Percentiles rank a stretch among this genome's conserved stretches.
Evolutionary conservation across 2,888 invertebrate species (phyloP).

Genomic region (Schizaphis graminum): DNA sequence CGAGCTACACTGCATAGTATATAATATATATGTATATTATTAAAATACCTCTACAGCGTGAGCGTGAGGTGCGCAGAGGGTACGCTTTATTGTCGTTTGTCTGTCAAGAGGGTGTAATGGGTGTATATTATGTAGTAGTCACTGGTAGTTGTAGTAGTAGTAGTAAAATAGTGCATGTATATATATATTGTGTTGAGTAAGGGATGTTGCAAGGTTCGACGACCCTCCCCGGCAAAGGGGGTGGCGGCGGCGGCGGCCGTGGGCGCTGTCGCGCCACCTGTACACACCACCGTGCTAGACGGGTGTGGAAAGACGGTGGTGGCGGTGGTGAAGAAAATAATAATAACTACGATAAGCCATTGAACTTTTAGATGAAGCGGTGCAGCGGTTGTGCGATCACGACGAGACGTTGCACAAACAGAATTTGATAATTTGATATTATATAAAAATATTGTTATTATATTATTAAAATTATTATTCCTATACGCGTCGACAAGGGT

Average conservation of each 20-base stretch:
- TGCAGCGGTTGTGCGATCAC: not conserved
- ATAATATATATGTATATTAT: not conserved
- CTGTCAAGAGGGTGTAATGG: not conserved
- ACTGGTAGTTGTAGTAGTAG: not conserved
- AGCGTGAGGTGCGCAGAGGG: not conserved
- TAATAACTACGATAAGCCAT: conserved; percentile 39
- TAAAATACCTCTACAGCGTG: not conserved
- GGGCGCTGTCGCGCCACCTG: conserved; percentile 48
- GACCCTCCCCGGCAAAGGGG: conserved; percentile 28
- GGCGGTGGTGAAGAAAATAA: conserved; percentile 25
- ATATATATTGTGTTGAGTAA: conserved; percentile 39
- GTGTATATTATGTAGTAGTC: not conserved
- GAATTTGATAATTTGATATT: not conserved
- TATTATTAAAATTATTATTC: conserved; percentile 2
- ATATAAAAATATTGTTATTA: not conserved
- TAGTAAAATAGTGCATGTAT: not conserved
- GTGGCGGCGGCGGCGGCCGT: conserved; percentile 9
- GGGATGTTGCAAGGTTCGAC: conserved; percentile 55
- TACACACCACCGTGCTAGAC: conserved; percentile 34
- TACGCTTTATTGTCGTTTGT: not conserved
- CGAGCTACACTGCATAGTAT: not conserved
- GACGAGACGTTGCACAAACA: not conserved
- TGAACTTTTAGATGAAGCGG: conserved; percentile 53
- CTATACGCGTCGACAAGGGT: not conserved
- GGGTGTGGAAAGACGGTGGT: not conserved